A percentile compares a stretch with the other conserved stretches of the same genome.
Evolutionary conservation across 2,888 invertebrate genomes (phyloP).

Genomic region (Kryphioiulus occultus): DNA sequence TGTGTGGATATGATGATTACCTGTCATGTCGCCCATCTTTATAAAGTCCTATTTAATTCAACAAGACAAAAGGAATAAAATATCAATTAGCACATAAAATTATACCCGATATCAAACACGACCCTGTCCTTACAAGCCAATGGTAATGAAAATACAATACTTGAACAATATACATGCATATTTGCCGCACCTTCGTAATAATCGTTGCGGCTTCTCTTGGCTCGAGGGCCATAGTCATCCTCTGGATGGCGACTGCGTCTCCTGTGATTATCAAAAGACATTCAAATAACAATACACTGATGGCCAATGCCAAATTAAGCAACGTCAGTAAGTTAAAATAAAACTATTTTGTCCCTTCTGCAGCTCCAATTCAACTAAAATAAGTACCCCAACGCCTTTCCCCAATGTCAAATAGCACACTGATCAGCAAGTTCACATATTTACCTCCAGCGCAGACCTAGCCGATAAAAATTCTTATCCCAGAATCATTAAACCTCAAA

Average conservation of each 20-base stretch:
- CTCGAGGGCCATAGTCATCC: conserved; percentile 54
- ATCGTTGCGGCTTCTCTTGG: conserved; percentile 56
- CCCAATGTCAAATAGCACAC: background rate
- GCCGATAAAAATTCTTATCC: background rate
- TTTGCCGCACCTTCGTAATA: conserved; percentile 55
- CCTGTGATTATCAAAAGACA: conserved; percentile 52
- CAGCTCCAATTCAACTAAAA: background rate
- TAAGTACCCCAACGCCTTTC: background rate
- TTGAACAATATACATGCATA: background rate
- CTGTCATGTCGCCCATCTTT: conserved; percentile 52
- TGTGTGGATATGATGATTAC: background rate
- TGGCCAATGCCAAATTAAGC: background rate
- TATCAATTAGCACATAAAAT: background rate
- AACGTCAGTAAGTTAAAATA: background rate
- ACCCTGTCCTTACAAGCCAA: background rate
- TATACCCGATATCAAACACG: too few relatives aligned
- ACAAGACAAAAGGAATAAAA: conserved; percentile 43
- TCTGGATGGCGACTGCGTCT: conserved; percentile 53
- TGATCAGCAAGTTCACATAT: background rate
- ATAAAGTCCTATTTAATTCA: conserved; percentile 42
- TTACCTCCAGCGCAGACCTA: background rate
- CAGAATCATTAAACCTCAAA: background rate
- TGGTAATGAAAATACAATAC: background rate
- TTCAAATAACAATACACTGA: background rate
- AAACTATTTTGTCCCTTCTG: background rate